Conservation (phyloP, 2,113 vertebrate genomes). For the Turdus rufiventris region DNA sequence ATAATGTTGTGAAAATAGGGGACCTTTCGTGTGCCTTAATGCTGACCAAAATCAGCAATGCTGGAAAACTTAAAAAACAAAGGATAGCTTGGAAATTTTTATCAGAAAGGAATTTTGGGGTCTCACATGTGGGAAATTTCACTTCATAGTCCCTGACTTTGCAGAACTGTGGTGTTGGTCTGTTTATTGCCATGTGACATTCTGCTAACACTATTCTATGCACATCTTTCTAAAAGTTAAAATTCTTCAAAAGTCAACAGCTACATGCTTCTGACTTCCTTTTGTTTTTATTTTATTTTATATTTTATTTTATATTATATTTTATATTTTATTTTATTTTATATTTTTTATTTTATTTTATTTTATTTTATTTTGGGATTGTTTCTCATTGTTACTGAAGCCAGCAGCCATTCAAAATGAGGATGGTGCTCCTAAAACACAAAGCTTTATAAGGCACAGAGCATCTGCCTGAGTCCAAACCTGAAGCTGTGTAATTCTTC, state of each 20-base stretch:
- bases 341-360: not conserved
- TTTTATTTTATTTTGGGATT: not conserved
- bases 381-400: not conserved
- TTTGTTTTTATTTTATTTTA: not conserved
- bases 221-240: not conserved
- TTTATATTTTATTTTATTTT: not conserved
- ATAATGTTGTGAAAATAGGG: not conserved
- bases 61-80: not conserved
- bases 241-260: not conserved
- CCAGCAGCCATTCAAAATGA: not conserved
- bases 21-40: not conserved
- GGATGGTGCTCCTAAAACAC: not conserved
- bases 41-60: not conserved
- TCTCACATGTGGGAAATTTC: not conserved
- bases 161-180: not conserved
- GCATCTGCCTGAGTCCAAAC: not conserved
- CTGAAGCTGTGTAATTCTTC: not conserved
- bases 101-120: not conserved
- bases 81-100: not conserved
- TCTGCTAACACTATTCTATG: not conserved
- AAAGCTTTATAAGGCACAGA: not conserved
- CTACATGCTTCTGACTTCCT: not conserved
- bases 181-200: not conserved
- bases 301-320: not conserved
- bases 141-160: not conserved